Conservation (phyloP, 2,888 invertebrate species). For the Rhogogaster chlorosoma region DNA sequence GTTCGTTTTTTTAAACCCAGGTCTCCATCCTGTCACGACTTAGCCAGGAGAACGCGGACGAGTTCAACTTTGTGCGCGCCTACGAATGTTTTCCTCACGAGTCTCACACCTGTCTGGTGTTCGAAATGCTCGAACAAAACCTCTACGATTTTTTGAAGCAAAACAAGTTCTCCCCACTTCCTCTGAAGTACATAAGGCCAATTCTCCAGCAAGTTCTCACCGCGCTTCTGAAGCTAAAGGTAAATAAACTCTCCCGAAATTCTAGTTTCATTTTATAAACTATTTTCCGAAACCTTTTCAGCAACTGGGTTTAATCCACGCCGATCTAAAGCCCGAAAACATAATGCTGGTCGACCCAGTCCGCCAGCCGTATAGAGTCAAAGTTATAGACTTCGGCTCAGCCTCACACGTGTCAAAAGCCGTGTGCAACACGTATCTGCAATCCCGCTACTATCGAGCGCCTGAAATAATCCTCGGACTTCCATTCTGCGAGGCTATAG, state of each 20-base stretch:
- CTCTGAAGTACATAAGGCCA: conserved; percentile 98
- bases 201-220: conserved; percentile 98
- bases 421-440: conserved; percentile 99
- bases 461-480: conserved; percentile 98
- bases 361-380: conserved; percentile 98
- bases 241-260: conserved; percentile 70
- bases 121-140: conserved; percentile 99
- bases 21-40: conserved; percentile 94
- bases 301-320: conserved; percentile 99
- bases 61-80: conserved; percentile 99
- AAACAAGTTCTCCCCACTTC: conserved; percentile 99
- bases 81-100: conserved; percentile 99
- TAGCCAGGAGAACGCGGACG: conserved; percentile 98
- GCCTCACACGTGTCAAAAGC: conserved; percentile 99
- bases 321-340: conserved; percentile 99
- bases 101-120: conserved; percentile 99
- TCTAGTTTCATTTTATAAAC: conserved; percentile 3
- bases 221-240: conserved; percentile 93
- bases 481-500: conserved; percentile 99
- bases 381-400: conserved; percentile 99
- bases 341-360: conserved; percentile 99
- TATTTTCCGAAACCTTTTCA: conserved; percentile 75
- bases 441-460: conserved; percentile 98
- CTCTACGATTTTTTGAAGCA: conserved; percentile 99
- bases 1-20: conserved; percentile 74